Conservation (phyloP, 2,888 invertebrate species). For the Stratiomys singularior region DNA sequence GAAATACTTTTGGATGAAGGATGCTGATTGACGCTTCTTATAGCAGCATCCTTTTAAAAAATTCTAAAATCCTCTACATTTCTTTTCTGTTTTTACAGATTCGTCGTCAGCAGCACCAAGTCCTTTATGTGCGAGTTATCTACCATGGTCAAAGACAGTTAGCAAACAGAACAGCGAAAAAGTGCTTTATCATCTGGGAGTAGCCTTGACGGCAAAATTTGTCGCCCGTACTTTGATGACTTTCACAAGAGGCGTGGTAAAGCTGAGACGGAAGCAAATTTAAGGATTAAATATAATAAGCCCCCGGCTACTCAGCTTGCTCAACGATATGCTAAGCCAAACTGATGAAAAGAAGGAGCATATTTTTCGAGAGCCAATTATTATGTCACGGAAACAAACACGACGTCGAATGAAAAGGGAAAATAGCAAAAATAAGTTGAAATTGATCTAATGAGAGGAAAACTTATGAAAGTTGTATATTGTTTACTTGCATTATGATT, state of each 20-base stretch:
- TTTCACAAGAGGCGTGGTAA: neutral
- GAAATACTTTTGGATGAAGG: too few relatives aligned
- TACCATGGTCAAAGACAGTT: slow-evolving; percentile 16
- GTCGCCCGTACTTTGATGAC: slow-evolving; percentile 17
- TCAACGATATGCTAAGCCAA: too few relatives aligned
- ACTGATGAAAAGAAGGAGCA: too few relatives aligned
- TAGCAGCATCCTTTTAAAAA: too few relatives aligned
- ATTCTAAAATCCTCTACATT: neutral
- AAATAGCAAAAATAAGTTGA: neutral
- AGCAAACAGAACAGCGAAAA: slow-evolving; percentile 24
- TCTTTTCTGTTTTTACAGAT: neutral
- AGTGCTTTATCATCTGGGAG: slow-evolving; percentile 29
- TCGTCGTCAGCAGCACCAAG: slow-evolving; percentile 38
- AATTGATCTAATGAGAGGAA: neutral
- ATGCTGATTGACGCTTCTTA: too few relatives aligned
- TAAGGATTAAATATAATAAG: slow-evolving; percentile 10
- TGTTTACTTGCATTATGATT: too few relatives aligned
- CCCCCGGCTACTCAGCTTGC: too few relatives aligned
- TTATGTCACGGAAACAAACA: neutral
- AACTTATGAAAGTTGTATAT: neutral
- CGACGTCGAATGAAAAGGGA: neutral
- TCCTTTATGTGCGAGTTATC: neutral
- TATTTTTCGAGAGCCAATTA: too few relatives aligned
- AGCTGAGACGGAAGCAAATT: neutral
- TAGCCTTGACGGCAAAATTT: neutral